Evolutionary conservation across 2,888 invertebrate genomes (phyloP).

Genomic region (Cordilura impudica): DNA sequence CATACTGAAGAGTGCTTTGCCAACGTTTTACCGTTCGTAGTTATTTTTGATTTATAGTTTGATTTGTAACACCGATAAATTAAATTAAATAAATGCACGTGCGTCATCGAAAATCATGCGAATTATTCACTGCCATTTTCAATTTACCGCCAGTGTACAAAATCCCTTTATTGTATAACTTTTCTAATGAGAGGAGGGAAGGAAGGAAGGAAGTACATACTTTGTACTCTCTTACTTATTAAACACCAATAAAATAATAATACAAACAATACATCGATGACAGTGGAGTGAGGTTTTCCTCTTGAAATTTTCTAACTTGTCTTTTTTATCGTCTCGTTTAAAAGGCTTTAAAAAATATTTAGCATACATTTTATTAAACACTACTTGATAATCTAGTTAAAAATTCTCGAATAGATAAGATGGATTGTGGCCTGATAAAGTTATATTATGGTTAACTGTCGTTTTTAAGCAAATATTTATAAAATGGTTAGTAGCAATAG

Average conservation of each 20-base stretch:
- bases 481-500: neutral
- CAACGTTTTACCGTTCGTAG: too few relatives aligned
- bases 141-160: conserved; percentile 26
- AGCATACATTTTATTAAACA: conserved; percentile 22
- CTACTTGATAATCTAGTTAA: neutral
- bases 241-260: conserved; percentile 50
- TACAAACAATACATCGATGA: conserved; percentile 27
- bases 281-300: conserved; percentile 9
- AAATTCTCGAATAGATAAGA: neutral
- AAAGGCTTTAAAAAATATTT: conserved; percentile 44
- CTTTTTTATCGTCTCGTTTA: conserved; percentile 1
- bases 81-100: too few relatives aligned
- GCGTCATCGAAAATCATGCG: too few relatives aligned
- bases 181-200: conserved; percentile 67
- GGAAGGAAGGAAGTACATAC: conserved; percentile 47
- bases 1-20: too few relatives aligned
- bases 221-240: conserved; percentile 41
- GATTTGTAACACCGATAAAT: too few relatives aligned
- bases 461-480: neutral
- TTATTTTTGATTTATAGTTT: too few relatives aligned
- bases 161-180: conserved; percentile 67
- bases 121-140: too few relatives aligned
- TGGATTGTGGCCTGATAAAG: neutral
- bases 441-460: neutral
- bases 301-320: neutral